Conservation (phyloP, 2,113 vertebrate species). For the Zapornia atra region DNA sequence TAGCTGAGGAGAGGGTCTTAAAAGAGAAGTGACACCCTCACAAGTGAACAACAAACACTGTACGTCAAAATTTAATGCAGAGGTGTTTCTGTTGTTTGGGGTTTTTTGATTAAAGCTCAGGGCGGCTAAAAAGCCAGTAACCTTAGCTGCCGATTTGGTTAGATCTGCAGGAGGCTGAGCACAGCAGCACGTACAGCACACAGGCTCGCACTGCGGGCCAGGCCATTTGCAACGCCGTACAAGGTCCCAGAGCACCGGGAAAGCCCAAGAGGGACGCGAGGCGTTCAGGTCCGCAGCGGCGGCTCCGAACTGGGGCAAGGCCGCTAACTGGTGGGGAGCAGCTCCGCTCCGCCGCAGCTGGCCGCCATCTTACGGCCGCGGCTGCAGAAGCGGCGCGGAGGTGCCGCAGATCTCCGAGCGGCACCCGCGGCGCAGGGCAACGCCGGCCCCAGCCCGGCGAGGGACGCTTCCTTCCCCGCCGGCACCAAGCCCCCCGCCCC, state of each 20-base stretch:
- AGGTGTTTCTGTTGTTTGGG: background rate
- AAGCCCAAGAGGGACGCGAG: accelerated
- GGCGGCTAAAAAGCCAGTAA: too few species aligned
- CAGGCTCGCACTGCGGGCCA: accelerated
- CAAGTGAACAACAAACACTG: background rate
- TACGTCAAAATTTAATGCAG: background rate
- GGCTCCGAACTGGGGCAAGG: accelerated
- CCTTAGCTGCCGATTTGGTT: accelerated
- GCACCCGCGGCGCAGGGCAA: background rate
- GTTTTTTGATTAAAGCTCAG: background rate
- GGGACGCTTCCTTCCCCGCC: background rate
- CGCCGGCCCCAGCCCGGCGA: background rate
- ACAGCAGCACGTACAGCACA: accelerated
- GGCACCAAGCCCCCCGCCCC: background rate
- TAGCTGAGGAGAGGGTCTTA: background rate
- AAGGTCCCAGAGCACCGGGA: accelerated
- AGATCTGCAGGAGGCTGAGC: accelerated
- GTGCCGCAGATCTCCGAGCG: too few species aligned
- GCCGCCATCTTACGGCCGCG: background rate
- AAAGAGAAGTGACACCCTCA: background rate
- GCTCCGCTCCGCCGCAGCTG: accelerated
- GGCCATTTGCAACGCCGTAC: accelerated
- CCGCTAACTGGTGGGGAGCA: accelerated
- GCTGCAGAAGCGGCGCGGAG: background rate
- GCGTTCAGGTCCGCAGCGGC: accelerated